Conservation (phyloP, 2,797 vertebrate genomes). For the Acanthopagrus latus region DNA sequence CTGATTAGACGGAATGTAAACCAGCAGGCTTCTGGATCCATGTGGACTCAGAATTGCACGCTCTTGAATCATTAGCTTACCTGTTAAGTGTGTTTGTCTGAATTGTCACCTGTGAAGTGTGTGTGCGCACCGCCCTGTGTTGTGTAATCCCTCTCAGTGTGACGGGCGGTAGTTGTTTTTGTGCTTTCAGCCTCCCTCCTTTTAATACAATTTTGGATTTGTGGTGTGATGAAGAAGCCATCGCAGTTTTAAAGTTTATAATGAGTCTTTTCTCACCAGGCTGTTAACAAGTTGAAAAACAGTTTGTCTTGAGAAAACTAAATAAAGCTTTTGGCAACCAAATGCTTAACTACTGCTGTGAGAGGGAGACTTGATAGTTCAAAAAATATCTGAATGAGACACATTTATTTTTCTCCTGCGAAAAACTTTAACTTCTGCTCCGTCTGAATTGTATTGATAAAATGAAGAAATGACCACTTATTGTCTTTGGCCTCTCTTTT, state of each 20-base stretch:
- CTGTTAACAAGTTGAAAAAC: background rate
- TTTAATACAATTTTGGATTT: background rate
- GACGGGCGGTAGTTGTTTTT: background rate
- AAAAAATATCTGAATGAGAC: background rate
- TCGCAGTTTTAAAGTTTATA: background rate
- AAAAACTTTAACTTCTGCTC: no score
- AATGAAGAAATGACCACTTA: no score
- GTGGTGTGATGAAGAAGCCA: background rate
- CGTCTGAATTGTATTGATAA: no score
- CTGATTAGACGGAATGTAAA: conserved; percentile 51
- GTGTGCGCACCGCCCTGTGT: background rate
- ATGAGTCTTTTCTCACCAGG: conserved; percentile 1
- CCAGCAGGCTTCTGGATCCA: conserved; percentile 32
- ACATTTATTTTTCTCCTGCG: no score
- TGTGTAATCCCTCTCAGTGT: background rate
- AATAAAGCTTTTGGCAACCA: background rate
- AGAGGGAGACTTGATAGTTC: background rate
- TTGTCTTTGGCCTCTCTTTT: background rate
- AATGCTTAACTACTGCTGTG: no score
- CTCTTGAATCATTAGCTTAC: conserved; percentile 27
- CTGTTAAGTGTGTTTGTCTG: conserved; percentile 8
- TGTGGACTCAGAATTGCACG: conserved; percentile 2
- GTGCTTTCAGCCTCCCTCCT: background rate
- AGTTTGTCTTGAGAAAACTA: background rate
- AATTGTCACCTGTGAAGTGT: background rate